Conservation (phyloP, 2,113 vertebrate species). For the Corythornis cristatus region DNA sequence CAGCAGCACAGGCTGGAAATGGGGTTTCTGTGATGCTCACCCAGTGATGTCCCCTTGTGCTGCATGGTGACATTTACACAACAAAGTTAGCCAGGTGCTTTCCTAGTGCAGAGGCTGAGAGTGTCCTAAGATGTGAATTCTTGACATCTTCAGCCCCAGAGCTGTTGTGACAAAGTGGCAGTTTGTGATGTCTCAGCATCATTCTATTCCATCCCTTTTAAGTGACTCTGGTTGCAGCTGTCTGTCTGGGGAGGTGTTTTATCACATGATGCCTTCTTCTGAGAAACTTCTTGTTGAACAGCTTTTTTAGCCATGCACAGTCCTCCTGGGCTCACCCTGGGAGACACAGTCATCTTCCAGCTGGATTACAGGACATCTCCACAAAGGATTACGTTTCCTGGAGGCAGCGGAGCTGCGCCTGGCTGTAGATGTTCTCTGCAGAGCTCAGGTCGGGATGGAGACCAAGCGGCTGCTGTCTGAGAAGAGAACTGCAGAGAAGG, state of each 20-base stretch:
- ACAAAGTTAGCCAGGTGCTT: neutral
- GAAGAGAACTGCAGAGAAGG: neutral
- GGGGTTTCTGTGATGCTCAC: neutral
- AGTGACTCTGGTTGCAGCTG: neutral
- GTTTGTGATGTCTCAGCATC: neutral
- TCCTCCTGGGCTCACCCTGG: neutral
- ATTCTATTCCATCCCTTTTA: neutral
- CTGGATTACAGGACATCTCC: slow-evolving; percentile 9
- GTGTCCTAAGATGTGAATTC: neutral
- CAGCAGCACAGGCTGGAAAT: neutral
- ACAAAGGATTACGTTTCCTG: slow-evolving; percentile 50
- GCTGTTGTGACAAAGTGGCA: neutral
- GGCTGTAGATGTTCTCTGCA: neutral
- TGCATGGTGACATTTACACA: neutral
- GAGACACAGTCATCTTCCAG: slow-evolving; percentile 44
- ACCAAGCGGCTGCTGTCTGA: neutral
- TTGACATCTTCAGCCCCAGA: neutral
- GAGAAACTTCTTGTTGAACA: slow-evolving; percentile 18
- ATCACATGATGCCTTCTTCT: slow-evolving; percentile 20
- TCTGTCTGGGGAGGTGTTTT: neutral
- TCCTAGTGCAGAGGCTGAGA: neutral
- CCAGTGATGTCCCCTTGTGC: neutral
- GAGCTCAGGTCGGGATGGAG: slow-evolving; percentile 13
- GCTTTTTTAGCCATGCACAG: slow-evolving; percentile 3
- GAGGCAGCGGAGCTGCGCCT: neutral